A percentile compares a stretch with the other conserved stretches of the same genome.
phyloP scores from a whole-genome alignment of 2,113 vertebrate species.

The Nerophis ophidion region DNA sequence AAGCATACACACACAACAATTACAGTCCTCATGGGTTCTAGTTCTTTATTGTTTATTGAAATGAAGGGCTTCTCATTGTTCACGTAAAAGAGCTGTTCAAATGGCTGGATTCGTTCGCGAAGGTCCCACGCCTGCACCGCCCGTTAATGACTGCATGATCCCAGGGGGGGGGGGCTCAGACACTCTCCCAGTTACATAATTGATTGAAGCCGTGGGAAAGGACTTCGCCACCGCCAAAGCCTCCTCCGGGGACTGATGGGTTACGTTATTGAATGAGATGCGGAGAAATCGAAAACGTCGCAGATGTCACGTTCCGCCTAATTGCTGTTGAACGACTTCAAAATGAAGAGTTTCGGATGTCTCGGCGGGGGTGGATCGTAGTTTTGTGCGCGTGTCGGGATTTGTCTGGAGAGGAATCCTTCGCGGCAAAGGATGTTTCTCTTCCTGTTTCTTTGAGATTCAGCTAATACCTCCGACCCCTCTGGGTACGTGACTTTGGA shows the following conservation, averaged over 20 bases:
- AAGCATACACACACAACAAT: no score
- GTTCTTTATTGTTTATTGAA: no score
- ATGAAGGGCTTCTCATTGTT: no score
- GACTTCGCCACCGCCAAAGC: neutral
- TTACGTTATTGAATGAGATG: conserved; percentile 10
- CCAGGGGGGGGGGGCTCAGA: no score
- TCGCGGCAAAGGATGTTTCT: conserved; percentile 16
- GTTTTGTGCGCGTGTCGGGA: conserved; percentile 6
- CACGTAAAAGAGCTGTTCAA: no score
- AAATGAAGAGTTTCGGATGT: conserved; percentile 5
- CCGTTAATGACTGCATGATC: no score
- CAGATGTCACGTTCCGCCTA: conserved; percentile 26
- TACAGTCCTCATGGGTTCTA: no score
- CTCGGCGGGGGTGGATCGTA: conserved; percentile 10
- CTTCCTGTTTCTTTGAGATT: conserved; percentile 19
- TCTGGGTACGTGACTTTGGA: conserved; percentile 10
- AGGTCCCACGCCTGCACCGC: conserved; percentile 9
- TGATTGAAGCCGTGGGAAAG: neutral
- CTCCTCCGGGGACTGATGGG: neutral
- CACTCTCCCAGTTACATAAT: no score
- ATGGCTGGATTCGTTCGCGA: no score
- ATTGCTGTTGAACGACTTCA: conserved; percentile 13
- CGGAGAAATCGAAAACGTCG: conserved; percentile 21
- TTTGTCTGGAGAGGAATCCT: conserved; percentile 4
- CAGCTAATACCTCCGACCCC: conserved; percentile 17